Conservation (phyloP, 2,888 invertebrate genomes). For the Cataglyphis albicans region DNA sequence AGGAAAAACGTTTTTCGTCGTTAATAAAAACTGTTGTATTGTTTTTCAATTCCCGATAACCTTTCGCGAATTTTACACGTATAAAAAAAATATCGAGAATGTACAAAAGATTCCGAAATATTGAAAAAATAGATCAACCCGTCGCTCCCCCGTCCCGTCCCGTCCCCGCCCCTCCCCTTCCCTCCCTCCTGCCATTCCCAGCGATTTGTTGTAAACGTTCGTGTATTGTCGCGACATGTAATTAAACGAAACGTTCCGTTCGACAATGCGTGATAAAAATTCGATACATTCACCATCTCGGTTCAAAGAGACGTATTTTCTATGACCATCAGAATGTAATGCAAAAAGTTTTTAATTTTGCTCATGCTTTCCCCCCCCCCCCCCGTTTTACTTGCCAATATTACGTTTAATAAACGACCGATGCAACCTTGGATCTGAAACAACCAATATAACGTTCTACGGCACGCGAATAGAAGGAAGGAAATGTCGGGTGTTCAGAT, state of each 20-base stretch:
- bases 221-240: conserved; percentile 26
- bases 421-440: conserved; percentile 36
- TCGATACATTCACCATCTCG: conserved; percentile 1
- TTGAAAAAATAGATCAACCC: conserved; percentile 14
- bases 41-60: conserved; percentile 23
- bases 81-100: conserved; percentile 10
- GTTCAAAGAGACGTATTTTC: background rate
- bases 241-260: conserved; percentile 31
- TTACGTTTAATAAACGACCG: conserved; percentile 30
- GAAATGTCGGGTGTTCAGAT: conserved; percentile 16
- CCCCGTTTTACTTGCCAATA: background rate
- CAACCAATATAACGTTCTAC: conserved; percentile 15
- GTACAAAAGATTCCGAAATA: background rate
- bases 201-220: conserved; percentile 17
- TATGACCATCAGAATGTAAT: background rate
- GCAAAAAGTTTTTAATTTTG: background rate
- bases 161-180: no score
- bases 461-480: conserved; percentile 32
- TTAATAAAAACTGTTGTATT: conserved; percentile 29
- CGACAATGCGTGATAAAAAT: conserved; percentile 10
- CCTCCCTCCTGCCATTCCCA: background rate
- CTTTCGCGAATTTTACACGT: conserved; percentile 16
- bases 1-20: conserved; percentile 21
- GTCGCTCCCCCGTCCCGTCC: background rate
- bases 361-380: background rate